phyloP scores from a whole-genome alignment of 53 echinoderm and acorn worm species.

The Henricia sp. region DNA sequence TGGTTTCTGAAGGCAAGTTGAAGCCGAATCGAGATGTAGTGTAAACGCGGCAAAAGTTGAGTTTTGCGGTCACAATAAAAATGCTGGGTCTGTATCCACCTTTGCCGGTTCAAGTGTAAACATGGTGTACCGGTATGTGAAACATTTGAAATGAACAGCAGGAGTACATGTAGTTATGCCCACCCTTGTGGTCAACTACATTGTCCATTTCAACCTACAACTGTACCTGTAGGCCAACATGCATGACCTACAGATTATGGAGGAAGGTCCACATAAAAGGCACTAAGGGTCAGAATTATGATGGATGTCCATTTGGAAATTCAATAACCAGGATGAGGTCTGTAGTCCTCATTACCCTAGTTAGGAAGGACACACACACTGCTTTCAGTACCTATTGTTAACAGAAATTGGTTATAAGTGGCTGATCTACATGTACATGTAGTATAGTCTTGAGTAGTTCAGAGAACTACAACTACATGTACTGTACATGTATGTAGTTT shows the following conservation, averaged over 20 bases:
- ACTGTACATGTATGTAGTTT: no score
- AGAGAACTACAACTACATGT: no score
- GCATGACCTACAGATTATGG: no score
- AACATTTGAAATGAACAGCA: not conserved
- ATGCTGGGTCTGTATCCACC: no score
- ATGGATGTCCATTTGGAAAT: conserved; percentile 22
- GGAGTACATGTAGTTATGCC: not conserved
- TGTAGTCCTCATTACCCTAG: not conserved
- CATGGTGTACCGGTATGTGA: no score
- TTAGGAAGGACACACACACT: not conserved
- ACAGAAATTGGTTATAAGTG: not conserved
- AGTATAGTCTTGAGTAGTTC: no score
- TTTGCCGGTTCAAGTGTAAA: no score
- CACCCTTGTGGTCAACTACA: not conserved
- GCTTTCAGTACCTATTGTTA: not conserved
- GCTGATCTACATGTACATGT: no score
- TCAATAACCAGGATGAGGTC: not conserved
- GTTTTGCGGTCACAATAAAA: no score
- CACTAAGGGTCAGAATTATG: conserved; percentile 5
- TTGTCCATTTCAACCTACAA: not conserved
- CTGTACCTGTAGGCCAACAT: not conserved
- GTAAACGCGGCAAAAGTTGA: no score
- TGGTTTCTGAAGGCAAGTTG: no score
- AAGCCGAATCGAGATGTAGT: no score
- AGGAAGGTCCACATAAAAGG: not conserved